Conservation (phyloP, 2,113 vertebrate genomes). For the Puma concolor region DNA sequence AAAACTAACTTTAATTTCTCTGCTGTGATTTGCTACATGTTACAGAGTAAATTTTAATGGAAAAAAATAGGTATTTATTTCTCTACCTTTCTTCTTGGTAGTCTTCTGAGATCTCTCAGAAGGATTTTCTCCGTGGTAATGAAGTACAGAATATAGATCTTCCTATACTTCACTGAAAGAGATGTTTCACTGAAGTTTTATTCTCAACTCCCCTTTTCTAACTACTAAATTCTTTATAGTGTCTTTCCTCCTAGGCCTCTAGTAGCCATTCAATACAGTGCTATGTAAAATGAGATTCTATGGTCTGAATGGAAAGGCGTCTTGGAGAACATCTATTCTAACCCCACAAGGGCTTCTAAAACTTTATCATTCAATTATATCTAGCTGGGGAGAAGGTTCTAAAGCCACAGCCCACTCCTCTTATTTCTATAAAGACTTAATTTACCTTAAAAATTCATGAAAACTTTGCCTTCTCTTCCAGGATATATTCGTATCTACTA, state of each 20-base stretch:
- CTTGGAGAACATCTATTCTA: neutral
- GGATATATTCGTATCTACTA: neutral
- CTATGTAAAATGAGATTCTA: slow-evolving; percentile 14
- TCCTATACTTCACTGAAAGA: neutral
- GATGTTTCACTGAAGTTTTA: neutral
- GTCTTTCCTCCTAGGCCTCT: neutral
- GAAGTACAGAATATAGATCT: neutral
- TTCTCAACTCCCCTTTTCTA: neutral
- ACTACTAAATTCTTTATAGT: neutral
- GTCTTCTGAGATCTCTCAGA: neutral
- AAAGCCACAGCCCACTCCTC: neutral
- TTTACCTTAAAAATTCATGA: neutral
- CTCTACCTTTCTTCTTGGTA: neutral
- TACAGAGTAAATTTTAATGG: neutral
- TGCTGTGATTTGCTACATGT: neutral
- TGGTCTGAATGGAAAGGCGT: neutral
- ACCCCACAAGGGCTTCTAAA: neutral
- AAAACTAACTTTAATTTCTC: neutral
- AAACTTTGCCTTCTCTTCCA: neutral
- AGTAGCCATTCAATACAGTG: neutral
- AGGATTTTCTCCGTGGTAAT: neutral
- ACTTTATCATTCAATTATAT: neutral
- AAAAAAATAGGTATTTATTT: neutral
- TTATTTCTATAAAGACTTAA: neutral
- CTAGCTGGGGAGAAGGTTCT: neutral